Percentiles rank a stretch among this genome's conserved stretches.
Conservation (phyloP, 2,888 invertebrate genomes). For the Drosophila helvetica region DNA sequence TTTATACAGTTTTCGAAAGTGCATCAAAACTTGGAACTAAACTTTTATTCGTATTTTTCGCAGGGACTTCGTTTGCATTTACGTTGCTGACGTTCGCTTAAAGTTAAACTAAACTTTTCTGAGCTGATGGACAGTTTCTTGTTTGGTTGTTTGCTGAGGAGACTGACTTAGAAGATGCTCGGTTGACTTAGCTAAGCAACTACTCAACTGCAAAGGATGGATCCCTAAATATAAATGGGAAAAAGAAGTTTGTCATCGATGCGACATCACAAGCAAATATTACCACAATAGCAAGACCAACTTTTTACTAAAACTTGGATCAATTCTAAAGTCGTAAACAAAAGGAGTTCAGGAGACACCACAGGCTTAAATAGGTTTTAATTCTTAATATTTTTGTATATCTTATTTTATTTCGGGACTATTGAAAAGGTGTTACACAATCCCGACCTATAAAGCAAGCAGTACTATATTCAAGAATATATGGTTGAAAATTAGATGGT, state of each 20-base stretch:
- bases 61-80: slow-evolving; percentile 44
- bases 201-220: slow-evolving; percentile 26
- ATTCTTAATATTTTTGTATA: not conserved
- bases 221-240: slow-evolving; percentile 14
- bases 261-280: slow-evolving; percentile 36
- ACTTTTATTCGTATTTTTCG: slow-evolving; percentile 46
- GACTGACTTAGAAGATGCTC: slow-evolving; percentile 52
- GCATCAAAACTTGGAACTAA: slow-evolving; percentile 56
- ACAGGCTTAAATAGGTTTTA: slow-evolving; percentile 11
- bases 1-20: slow-evolving; percentile 42
- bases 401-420: not conserved
- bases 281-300: slow-evolving; percentile 40
- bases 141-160: slow-evolving; percentile 44
- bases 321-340: slow-evolving; percentile 24
- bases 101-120: slow-evolving; percentile 63
- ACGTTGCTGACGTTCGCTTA: slow-evolving; percentile 41
- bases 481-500: too few species aligned
- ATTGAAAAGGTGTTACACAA: slow-evolving; percentile 3
- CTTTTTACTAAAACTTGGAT: slow-evolving; percentile 19
- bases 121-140: slow-evolving; percentile 42
- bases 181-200: slow-evolving; percentile 33
- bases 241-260: slow-evolving; percentile 50
- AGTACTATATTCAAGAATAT: too few species aligned
- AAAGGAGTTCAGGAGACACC: not conserved
- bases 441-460: too few species aligned